These are phyloP conservation scores for Spheniscus humboldti DNA, from an alignment of 2,797 vertebrate genomes.

Conservation along the genomic window DNA sequence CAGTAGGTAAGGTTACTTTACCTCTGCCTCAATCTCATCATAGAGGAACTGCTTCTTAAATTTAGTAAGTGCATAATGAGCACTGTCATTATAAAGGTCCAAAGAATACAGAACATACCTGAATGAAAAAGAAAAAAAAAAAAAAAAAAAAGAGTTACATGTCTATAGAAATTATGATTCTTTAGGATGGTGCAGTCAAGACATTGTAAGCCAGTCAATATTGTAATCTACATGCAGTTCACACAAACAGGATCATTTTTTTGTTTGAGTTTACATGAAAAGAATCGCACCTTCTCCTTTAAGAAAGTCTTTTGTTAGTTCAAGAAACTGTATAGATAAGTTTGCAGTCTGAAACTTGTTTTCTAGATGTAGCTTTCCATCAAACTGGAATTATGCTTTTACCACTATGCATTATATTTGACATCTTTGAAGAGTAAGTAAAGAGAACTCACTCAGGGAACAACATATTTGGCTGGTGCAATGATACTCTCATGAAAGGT, in stretches of 20 bases:
- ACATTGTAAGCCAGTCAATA: neutral
- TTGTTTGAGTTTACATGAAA: neutral
- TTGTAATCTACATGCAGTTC: neutral
- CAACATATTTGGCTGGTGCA: neutral
- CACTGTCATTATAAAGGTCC: slow-evolving; percentile 98
- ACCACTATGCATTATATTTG: neutral
- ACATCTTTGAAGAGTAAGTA: neutral
- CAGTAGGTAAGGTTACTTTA: slow-evolving; percentile 63
- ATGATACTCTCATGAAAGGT: neutral
- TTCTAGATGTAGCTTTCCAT: neutral
- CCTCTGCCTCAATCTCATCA: slow-evolving; percentile 99
- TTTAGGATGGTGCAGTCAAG: neutral
- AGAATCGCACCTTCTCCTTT: neutral
- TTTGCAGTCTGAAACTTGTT: neutral
- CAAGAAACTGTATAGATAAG: neutral
- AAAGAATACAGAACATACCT: slow-evolving; percentile 98
- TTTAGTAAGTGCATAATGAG: slow-evolving; percentile 95
- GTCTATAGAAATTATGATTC: neutral
- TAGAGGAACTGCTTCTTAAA: slow-evolving; percentile 99
- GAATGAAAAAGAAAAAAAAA: neutral
- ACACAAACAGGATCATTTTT: neutral
- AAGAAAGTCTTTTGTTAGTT: neutral
- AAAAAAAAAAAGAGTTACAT: neutral
- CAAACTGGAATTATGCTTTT: neutral
- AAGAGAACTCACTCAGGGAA: neutral